Percentiles rank a stretch among this genome's conserved stretches.
Conservation (phyloP, 2,113 vertebrate genomes). For the Nesoenas mayeri region DNA sequence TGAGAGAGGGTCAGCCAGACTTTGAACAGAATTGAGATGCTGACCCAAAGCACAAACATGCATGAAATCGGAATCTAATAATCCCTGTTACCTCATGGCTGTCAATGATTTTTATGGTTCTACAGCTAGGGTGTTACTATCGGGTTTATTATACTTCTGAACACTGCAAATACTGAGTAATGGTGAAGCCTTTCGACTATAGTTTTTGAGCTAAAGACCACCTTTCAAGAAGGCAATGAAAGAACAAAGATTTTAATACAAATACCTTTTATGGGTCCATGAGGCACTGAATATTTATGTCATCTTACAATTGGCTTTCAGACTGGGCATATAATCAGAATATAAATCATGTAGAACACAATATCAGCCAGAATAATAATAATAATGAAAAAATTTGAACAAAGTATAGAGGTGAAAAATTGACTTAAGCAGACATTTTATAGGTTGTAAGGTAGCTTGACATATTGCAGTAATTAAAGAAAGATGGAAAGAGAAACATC, state of each 20-base stretch:
- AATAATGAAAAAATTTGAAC: background rate
- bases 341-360: background rate
- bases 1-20: background rate
- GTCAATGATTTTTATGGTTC: background rate
- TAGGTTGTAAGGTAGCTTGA: background rate
- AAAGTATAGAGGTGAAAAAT: background rate
- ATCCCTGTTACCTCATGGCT: background rate
- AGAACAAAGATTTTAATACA: background rate
- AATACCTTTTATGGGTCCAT: background rate
- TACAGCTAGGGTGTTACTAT: background rate
- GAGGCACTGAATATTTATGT: background rate
- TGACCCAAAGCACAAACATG: too few species aligned
- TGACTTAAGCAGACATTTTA: background rate
- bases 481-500: background rate
- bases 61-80: background rate
- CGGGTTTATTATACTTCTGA: background rate
- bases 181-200: background rate
- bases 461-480: background rate
- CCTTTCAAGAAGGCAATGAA: background rate
- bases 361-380: background rate
- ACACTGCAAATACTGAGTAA: background rate
- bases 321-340: background rate
- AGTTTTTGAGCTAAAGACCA: background rate
- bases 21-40: too few species aligned
- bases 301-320: conserved; percentile 5